Base-by-base conservation (phyloP, 2,888 invertebrate species). In the Gandaritis pyraliata region DNA sequence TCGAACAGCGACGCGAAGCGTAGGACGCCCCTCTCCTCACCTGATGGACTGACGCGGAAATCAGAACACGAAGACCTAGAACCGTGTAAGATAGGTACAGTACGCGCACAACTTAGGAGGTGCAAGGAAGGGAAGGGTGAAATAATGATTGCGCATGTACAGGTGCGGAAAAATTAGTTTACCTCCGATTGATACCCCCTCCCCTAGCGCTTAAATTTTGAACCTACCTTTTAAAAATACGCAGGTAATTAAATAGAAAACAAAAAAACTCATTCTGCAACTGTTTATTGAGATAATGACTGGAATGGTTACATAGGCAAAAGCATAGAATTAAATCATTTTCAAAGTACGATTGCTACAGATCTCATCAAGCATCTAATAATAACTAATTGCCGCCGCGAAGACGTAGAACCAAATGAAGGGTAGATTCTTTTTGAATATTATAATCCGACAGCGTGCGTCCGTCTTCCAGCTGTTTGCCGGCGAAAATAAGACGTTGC, bases 331-430 rank as follows among this genome's bases (percentile, higher is more conserved):
- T 66, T 54, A 68, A 52, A 58, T 54, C 2, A 61, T 64, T 63
- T 64, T 70, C 10, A 39, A 64, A 63, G 45, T 52, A 52, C 58
- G 55, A 68, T 64, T 61, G 54, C 52, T 66, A 66, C 65, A 72
- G 66, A 68, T 65, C 58, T 50, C 55, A 43, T 51, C 43, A 65
- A 57, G 38, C 52, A 18, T 15, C 18, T 54, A 6, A 33, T 36
- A 23, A 46, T 47, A 51, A 16, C 70, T 74, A 78, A 61, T 69
- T 66, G 58, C 77, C 77, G 10, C 72, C 72, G 50, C 69, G 67
- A 23, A 86, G 79, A 73, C 86, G 83, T 0, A 86, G n/a, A 0
- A 86, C 86, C 1, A 86, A 47, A 8, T 86, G 85, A 0, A 85
- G 73, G 0, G 85, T 85, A 2, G 41, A 41, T 41, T 41, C 41